phyloP scores from a whole-genome alignment of 2,797 vertebrate genomes.

The Pseudochirops cupreus region DNA sequence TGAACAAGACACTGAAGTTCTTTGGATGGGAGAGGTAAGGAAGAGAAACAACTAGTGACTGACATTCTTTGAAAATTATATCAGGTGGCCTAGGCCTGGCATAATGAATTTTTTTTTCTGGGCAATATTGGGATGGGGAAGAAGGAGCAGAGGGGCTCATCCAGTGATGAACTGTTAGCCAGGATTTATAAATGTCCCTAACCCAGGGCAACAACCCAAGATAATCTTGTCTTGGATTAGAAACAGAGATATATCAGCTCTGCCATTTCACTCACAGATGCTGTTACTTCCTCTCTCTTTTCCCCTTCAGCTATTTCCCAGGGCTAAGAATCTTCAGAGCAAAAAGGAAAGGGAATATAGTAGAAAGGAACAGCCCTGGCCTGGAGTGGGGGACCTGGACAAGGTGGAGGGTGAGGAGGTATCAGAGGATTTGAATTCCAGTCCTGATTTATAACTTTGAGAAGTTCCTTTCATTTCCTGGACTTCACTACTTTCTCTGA shows the following conservation, averaged over 20 bases:
- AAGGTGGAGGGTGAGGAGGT: no score
- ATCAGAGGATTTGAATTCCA: not conserved
- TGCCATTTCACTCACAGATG: not conserved
- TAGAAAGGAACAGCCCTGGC: not conserved
- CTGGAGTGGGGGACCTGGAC: no score
- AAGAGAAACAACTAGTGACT: not conserved
- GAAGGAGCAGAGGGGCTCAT: not conserved
- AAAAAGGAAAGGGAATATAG: not conserved
- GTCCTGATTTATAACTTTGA: not conserved
- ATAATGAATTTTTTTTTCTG: conserved; percentile 14
- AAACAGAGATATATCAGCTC: conserved; percentile 1
- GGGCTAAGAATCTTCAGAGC: not conserved
- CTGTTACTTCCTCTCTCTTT: not conserved
- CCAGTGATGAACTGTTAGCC: not conserved
- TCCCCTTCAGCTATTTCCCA: conserved; percentile 1
- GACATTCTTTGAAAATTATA: not conserved
- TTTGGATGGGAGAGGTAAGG: conserved; percentile 11
- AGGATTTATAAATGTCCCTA: not conserved
- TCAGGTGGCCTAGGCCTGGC: not conserved
- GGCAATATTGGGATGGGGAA: not conserved
- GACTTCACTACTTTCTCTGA: not conserved
- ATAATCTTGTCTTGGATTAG: not conserved
- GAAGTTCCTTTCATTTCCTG: not conserved
- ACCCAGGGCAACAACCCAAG: not conserved
- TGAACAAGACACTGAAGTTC: not conserved